A percentile compares a stretch with the other conserved stretches of the same genome.
Evolutionary conservation across 2,888 invertebrate genomes (phyloP).

Genomic region (Alloplasta piceator): DNA sequence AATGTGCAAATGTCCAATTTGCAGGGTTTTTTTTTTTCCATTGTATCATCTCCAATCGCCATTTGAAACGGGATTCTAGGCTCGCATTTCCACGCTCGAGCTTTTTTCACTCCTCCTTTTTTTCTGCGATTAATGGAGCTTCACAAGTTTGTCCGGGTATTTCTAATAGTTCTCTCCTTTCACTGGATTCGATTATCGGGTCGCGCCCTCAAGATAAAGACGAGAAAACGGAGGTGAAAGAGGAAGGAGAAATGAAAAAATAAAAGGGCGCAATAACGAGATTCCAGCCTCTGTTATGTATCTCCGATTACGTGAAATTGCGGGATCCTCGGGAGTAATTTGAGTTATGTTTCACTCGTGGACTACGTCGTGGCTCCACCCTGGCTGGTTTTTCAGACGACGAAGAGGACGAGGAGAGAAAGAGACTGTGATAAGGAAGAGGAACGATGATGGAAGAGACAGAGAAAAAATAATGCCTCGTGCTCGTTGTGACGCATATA

Average conservation of each 20-base stretch:
- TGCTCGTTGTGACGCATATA: constrained; percentile 25
- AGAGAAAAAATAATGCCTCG: constrained; percentile 38
- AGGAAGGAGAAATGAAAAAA: not conserved
- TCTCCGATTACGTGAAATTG: constrained; percentile 66
- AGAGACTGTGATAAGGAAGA: constrained; percentile 50
- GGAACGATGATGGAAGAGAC: constrained; percentile 56
- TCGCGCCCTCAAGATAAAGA: constrained; percentile 14
- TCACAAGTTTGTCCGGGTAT: constrained; percentile 38
- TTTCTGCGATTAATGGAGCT: constrained; percentile 4
- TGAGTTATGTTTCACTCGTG: constrained; percentile 55
- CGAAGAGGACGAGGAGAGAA: constrained; percentile 10
- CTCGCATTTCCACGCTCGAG: not conserved
- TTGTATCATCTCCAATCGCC: no score
- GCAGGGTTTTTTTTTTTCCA: no score
- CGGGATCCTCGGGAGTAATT: constrained; percentile 53
- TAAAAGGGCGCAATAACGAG: not conserved
- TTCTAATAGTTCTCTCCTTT: constrained; percentile 60
- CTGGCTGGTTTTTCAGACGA: not conserved
- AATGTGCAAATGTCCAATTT: no score
- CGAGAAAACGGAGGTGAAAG: not conserved
- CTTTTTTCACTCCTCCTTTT: not conserved
- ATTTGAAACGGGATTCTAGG: not conserved
- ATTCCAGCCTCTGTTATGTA: constrained; percentile 66
- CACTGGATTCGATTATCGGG: constrained; percentile 62
- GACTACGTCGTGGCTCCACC: constrained; percentile 24